Base-by-base conservation (phyloP, 2,113 vertebrate species). In the Andinoacara biseriatus region DNA sequence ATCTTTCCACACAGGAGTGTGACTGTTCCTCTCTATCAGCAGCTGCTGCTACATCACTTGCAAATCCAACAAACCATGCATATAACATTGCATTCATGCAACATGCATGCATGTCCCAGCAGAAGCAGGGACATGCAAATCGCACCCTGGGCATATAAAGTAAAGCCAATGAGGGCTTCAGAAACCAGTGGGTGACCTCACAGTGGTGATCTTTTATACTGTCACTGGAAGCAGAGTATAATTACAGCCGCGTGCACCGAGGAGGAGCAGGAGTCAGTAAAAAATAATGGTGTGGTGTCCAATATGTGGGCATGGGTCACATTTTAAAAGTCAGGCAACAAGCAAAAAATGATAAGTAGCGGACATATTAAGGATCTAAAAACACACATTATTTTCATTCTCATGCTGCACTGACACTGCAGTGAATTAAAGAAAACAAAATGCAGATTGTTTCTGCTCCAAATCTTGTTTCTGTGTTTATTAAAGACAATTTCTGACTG, bases 401-500 rank as follows among this genome's bases (percentile, higher is more conserved):
- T 72, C 56, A 59, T 43, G 14, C 43, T 31, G 46, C 18, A 18
- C 18, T 69, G 33, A 80, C 33, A 58, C 13, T 69, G 10, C 9
- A 1, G 3, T 69, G 57, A 31, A 58, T 49, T 46, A 8, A 46
- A 29, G 2, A 72, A 46, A 69, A 17, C 20, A 46, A 38, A 49
- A 5, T 22, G 40, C 8, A 60, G 18, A 52, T 33, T 59, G 40
- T 60, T 81, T 81, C 58, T 52, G 56, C 63, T 49, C 13, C 5
- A 3, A 35, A 18, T 67, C 31, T 75, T 40, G 54, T 75, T 75
- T 75, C 54, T 52, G 29, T 60, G 56, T 74, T 81, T 63, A 46
- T 58, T 31, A 57, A 31, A 61, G 40, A 56, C 17, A 10, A 31
- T 38, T 77, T 65, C 33, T 46, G 29, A n/a, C 43, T 22, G 80